Base-by-base conservation (phyloP, 2,113 vertebrate species). In the Leucopsar rothschildi region DNA sequence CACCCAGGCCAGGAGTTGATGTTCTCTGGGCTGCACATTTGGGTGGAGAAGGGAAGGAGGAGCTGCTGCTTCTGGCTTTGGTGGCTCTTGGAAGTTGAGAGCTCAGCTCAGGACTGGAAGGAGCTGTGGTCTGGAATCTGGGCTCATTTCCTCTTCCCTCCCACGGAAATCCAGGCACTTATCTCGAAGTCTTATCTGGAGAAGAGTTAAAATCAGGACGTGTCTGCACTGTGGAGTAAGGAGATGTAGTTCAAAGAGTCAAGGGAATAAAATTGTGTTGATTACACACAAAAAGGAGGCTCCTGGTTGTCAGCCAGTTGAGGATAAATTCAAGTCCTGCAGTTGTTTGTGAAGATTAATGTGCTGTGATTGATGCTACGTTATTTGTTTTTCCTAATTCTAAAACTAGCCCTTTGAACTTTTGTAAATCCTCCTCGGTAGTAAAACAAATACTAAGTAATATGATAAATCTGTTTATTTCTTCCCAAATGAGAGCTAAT, bases 381-480 rank as follows among this genome's bases (percentile, higher is more conserved):
- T 69, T 80, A 55, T 80, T 90, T 92, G 53, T 47, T 92, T 86
- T 79, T 65, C 22, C 40, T 86, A 35, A n/a, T 77, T 72, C 63
- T 72, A 21, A 76, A 90, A 86, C 14, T 40, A n/a, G 3, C 40
- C 59, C n/a, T 93, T 93, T 83, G 77, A 28, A 72, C 50, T 88
- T 3, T 2, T 57, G 50, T 57, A 81, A 92, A 78, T 92, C 50
- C 11, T 81, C 24, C 55, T 52, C 3, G 0, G 18, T 59, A 81
- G 52, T 21, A 88, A 59, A 69, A 57, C 56, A 87, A 89, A 78
- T 49, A 69, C 11, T 19, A n/a, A 92, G 50, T 66, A 75, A 66
- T 73, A n/a, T 5, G 64, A 88, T 86, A 56, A 86, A 63, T 83
- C 55, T 88, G 39, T 73, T 93, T 73, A 65, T 42, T 91, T 86